Evolutionary conservation across 2,888 invertebrate genomes (phyloP), one percentile per base, ranked within the genome.

Genomic region (Acronicta leporina): DNA sequence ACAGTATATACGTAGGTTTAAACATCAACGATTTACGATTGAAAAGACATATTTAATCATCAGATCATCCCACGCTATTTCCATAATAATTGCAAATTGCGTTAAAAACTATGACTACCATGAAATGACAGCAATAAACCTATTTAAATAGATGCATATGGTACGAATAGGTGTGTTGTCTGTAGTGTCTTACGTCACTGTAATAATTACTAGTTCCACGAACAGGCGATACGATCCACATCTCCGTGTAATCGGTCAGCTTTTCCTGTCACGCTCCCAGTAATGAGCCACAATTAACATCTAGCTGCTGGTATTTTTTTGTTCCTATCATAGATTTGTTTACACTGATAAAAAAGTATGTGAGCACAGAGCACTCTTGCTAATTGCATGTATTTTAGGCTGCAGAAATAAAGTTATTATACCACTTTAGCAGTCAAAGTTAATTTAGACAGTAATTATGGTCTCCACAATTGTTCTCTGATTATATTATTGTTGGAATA

Each of bases 251-350:
- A 90, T 90, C 88, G 77, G 58, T 53, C 73, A 75, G 84, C 81
- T 84, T 88, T 91, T 91, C 90, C 90, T 90, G 91, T 90, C 92
- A 86, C 87, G 89, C 84, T 85, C 79, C 61, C 68, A 51, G 78
- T 87, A 85, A 88, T 86, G 68, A 77, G 63, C 63, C 55, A 70
- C 82, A 83, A 86, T 87, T 87, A 83, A 78, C 81, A 76, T 76
- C 60, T 66, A 68, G 58, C 45, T 61, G 56, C 71, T 63, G 53
- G 64, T 68, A 69, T 62, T 65, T 78, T 58, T 47, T 56, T 58
- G 27, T 51, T 52, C 33, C 43, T 15, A 14, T n/a, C 14, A 45
- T 47, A 52, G 56, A 68, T 71, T 73, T 48, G 43, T 51, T 58
- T 48, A 35, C 44, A 65, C 59, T 61, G 61, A 77, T 74, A 65